These are phyloP conservation scores for Sycobia sp. DNA, from an alignment of 1,140 invertebrate genomes.

Conservation along the genomic window DNA sequence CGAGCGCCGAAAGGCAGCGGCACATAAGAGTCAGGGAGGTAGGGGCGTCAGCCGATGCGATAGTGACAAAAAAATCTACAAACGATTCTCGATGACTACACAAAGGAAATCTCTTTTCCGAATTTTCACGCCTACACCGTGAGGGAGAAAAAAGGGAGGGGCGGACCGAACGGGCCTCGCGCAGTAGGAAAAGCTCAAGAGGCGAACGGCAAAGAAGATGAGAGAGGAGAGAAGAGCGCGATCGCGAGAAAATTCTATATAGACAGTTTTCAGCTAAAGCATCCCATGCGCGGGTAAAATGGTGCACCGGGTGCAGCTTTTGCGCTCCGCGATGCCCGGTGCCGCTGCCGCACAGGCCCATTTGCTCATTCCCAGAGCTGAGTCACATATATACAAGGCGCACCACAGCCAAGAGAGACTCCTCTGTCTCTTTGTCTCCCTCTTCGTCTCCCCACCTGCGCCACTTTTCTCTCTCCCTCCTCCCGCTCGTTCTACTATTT, in stretches of 20 bases:
- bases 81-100: too few species aligned
- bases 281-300: neutral
- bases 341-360: conserved; percentile 35
- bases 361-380: conserved; percentile 48
- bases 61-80: too few species aligned
- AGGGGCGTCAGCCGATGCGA: too few species aligned
- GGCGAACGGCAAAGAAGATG: neutral
- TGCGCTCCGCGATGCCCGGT: too few species aligned
- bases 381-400: conserved; percentile 42
- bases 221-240: neutral
- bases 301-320: too few species aligned
- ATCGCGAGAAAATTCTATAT: neutral
- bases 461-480: conserved; percentile 4
- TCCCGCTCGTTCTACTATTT: neutral
- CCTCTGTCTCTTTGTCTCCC: conserved; percentile 39
- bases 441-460: neutral
- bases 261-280: neutral
- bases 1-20: too few species aligned
- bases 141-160: too few species aligned
- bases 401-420: conserved; percentile 10
- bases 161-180: too few species aligned
- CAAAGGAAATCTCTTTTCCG: neutral
- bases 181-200: too few species aligned
- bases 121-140: neutral
- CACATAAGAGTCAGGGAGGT: neutral